phyloP scores from a whole-genome alignment of 2,888 invertebrate genomes.

The Oegoconia quadripuncta region DNA sequence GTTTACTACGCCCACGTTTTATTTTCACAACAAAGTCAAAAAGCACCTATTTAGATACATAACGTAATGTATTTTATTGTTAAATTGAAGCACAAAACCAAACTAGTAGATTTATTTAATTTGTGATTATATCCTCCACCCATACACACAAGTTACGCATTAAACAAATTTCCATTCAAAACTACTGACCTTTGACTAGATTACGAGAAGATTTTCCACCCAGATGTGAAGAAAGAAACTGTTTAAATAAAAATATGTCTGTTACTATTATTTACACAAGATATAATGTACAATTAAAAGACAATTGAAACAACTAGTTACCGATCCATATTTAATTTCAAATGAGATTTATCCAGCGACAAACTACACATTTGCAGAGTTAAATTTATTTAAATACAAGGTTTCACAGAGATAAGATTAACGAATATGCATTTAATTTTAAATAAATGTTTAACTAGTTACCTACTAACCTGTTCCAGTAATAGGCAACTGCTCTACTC shows the following conservation, averaged over 20 bases:
- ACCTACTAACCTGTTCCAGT: not conserved
- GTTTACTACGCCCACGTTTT: no score
- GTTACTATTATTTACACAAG: slow-evolving; percentile 24
- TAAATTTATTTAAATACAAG: no score
- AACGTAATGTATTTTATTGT: no score
- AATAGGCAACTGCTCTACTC: not conserved
- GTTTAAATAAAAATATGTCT: slow-evolving; percentile 30
- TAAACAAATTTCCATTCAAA: slow-evolving; percentile 1
- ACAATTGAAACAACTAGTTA: slow-evolving; percentile 19
- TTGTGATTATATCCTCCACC: no score
- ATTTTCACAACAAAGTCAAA: no score
- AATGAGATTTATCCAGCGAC: not conserved
- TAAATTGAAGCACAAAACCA: no score
- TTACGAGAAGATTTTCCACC: slow-evolving; percentile 39
- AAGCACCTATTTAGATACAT: no score
- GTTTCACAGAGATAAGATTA: no score
- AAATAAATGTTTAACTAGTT: not conserved
- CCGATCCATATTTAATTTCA: not conserved
- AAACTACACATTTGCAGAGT: no score
- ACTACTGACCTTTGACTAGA: slow-evolving; percentile 19
- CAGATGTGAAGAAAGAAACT: slow-evolving; percentile 48
- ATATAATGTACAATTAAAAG: slow-evolving; percentile 21
- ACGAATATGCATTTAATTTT: no score
- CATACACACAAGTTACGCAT: not conserved
- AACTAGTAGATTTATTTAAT: no score